Base-by-base conservation (phyloP, 2,113 vertebrate genomes). In the Rhipidura dahli region DNA sequence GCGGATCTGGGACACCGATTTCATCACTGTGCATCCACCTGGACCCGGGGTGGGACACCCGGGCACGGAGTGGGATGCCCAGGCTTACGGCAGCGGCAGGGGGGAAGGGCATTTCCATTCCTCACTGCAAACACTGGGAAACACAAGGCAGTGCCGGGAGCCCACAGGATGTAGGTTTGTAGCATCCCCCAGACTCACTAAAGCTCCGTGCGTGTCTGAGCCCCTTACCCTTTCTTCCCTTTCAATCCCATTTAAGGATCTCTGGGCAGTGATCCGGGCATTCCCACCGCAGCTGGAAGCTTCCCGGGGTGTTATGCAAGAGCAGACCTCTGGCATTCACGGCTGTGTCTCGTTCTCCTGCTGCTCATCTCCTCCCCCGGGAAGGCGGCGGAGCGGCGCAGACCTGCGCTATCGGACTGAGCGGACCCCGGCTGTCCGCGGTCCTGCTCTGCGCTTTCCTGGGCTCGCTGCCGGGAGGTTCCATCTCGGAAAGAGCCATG, bases 91-190 rank as follows among this genome's bases (percentile, higher is more conserved):
- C 26, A 31, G 45, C 2, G 3, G 49, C 26, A 19, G 39, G 2
- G 4, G 31, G 39, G 33, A 37, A 19, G 15, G 35, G 24, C 35
- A 44, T 50, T 70, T 51, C 33, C 2, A 0, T 9, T 49, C 64
- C 72, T 56, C 59, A 0, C 4, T 7, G 23, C 61, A 42, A 76
- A 37, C 10, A 3, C 9, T 2, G 61, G 51, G 31, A 31, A 54
- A 30, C 10, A 27, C 23, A 0, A 27, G 39, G 79, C 47, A 7
- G 42, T 0, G 39, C 47, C 12, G 22, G 44, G 26, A 50, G 19
- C 23, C 30, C 31, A 0, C 4, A 0, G 49, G 44, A 5, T 10
- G 49, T 0, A 15, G 37, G 24, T 9, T 13, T 3, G 57, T 20
- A 37, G 63, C 23, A 4, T 2, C 13, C 19, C 54, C 80, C 7